A percentile compares a stretch with the other conserved stretches of the same genome.
Conservation (phyloP, 2,888 invertebrate genomes). For the Cremastobaeus sp. region DNA sequence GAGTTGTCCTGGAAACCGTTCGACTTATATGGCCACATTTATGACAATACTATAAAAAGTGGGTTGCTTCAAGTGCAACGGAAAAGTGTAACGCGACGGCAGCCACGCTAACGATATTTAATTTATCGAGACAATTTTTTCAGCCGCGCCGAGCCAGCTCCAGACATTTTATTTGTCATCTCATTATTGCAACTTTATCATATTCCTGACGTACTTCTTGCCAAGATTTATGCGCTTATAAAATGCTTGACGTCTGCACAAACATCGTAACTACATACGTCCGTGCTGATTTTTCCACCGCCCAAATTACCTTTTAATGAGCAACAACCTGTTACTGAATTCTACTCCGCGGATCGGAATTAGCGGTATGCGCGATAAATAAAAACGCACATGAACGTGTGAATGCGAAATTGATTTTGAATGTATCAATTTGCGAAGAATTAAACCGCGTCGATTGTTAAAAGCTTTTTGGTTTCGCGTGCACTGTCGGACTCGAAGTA, state of each 20-base stretch:
- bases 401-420: too few relatives aligned
- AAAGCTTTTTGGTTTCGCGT: constrained; percentile 1
- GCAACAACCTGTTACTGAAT: constrained; percentile 18
- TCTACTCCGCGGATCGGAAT: constrained; percentile 6
- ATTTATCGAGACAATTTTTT: constrained; percentile 48
- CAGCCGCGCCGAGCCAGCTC: constrained; percentile 19
- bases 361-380: too few relatives aligned
- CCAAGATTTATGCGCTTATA: constrained; percentile 43
- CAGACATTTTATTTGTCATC: constrained; percentile 43
- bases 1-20: too few relatives aligned
- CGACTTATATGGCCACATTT: constrained; percentile 30
- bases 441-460: not conserved
- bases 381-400: too few relatives aligned
- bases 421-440: too few relatives aligned
- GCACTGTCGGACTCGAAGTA: too few relatives aligned
- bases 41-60: constrained; percentile 40
- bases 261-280: constrained; percentile 30
- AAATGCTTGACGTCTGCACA: constrained; percentile 40
- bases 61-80: constrained; percentile 42
- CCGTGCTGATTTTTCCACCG: constrained; percentile 31
- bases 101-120: constrained; percentile 51
- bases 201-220: constrained; percentile 34
- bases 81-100: constrained; percentile 35
- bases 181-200: constrained; percentile 37
- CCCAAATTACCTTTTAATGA: constrained; percentile 20